Evolutionary conservation across 2,888 invertebrate genomes (phyloP), one percentile per base, ranked within the genome.

Genomic region (Agonopterix alstromeriana): DNA sequence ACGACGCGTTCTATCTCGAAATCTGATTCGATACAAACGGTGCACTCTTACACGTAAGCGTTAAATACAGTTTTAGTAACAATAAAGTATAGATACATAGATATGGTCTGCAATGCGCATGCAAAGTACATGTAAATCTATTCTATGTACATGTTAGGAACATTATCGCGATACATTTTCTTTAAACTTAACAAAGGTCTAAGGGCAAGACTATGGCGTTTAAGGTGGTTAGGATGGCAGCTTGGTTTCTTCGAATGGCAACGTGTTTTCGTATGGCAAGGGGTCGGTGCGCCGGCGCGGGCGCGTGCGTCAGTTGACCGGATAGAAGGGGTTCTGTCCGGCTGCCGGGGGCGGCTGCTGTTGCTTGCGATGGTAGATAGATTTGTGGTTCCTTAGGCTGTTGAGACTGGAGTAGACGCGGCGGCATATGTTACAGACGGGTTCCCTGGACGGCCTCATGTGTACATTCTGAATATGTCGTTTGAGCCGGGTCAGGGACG

Each of bases 391-490:
- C 84, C 96, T 92, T 74, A 96, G 92, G 81, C 95, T 95, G 91
- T 96, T 96, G 74, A 96, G 91, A 79, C 95, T 96, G 91, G 95
- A 95, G 91, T 96, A 96, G 68, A 95, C 95, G 79, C 96, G 94
- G 87, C 95, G 95, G 91, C 96, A 96, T 82, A 96, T 95, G 91
- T 95, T 95, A 92, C 96, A 96, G 80, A 95, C 95, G 63, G 95
- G 95, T 90, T 95, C 95, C 90, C 95, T 93, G 82, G 95, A 94
- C 71, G 95, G 95, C 74, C 95, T 92, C 93, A 95, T 95, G 90
- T 96, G 96, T 73, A 95, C 95, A 90, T 96, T 95, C 91, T 95
- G 95, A 90, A 95, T 95, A 90, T 96, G 96, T 74, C 95, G 93
- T 92, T 95, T 95, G 90, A 95, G 93, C 79, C 95, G 92, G 74